Evolutionary conservation across 2,113 vertebrate genomes (phyloP).

Genomic region (Embiotoca jacksoni): DNA sequence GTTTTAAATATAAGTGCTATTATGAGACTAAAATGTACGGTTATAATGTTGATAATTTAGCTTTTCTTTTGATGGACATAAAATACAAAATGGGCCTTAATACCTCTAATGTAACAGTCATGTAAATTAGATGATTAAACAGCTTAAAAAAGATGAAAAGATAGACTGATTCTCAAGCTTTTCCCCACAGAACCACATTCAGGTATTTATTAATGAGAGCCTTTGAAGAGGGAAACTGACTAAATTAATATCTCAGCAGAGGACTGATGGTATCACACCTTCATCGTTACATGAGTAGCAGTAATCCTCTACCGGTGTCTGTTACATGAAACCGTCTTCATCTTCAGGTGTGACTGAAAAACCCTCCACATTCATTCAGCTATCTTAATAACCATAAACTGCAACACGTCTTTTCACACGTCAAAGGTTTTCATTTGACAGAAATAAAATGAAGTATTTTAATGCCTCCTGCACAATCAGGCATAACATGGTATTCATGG

Average conservation of each 20-base stretch:
- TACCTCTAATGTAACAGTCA: background rate
- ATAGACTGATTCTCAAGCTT: background rate
- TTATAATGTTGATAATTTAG: too few relatives aligned
- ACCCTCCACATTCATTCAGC: background rate
- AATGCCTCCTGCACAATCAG: too few relatives aligned
- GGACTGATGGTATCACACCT: too few relatives aligned
- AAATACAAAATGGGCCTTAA: background rate
- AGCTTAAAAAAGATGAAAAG: background rate
- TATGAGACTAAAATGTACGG: too few relatives aligned
- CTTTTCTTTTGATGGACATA: too few relatives aligned
- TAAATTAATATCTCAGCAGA: background rate
- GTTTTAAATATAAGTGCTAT: background rate
- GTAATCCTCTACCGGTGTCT: background rate
- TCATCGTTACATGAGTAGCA: too few relatives aligned
- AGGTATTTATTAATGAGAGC: background rate
- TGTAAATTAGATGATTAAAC: constrained; percentile 12
- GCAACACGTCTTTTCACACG: background rate
- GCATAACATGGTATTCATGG: too few relatives aligned
- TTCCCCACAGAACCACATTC: background rate
- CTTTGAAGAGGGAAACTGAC: background rate
- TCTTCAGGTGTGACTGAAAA: too few relatives aligned
- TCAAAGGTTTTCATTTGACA: too few relatives aligned
- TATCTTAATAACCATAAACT: background rate
- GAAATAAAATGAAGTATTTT: too few relatives aligned
- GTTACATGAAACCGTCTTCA: background rate